Evolutionary conservation across 2,113 vertebrate species (phyloP).

Genomic region (Phylloscopus whistleri): DNA sequence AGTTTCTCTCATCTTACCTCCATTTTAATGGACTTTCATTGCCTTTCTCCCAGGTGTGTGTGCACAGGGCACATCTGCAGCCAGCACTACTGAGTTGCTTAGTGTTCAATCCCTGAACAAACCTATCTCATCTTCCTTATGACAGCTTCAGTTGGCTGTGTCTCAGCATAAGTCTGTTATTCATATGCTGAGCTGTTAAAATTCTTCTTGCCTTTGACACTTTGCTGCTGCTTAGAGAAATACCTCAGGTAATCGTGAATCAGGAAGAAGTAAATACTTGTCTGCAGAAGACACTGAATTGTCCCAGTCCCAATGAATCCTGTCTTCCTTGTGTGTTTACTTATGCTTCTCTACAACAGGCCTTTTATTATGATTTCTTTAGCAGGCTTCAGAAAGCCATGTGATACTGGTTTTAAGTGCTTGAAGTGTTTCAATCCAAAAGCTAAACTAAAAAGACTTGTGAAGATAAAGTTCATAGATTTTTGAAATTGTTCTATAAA

Average conservation of each 20-base stretch:
- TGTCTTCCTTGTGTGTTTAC: neutral
- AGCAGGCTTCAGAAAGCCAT: neutral
- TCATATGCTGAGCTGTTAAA: neutral
- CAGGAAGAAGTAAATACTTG: neutral
- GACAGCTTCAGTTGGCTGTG: neutral
- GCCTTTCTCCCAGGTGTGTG: neutral
- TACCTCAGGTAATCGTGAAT: neutral
- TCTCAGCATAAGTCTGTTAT: neutral
- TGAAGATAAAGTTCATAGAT: neutral
- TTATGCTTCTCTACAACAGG: neutral
- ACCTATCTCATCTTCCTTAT: neutral
- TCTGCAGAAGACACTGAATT: neutral
- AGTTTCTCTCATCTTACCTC: neutral
- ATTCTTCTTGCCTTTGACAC: neutral
- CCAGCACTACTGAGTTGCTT: neutral
- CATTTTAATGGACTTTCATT: neutral
- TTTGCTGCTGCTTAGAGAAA: neutral
- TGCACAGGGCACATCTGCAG: neutral
- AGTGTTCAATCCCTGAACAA: neutral
- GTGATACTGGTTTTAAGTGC: neutral
- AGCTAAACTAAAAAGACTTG: neutral
- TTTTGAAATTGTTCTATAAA: neutral
- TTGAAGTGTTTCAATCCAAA: neutral
- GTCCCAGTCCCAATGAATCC: neutral
- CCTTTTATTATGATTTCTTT: neutral